These are phyloP conservation scores for Remorina albescens DNA, from an alignment of 2,797 vertebrate genomes.

Conservation along the genomic window DNA sequence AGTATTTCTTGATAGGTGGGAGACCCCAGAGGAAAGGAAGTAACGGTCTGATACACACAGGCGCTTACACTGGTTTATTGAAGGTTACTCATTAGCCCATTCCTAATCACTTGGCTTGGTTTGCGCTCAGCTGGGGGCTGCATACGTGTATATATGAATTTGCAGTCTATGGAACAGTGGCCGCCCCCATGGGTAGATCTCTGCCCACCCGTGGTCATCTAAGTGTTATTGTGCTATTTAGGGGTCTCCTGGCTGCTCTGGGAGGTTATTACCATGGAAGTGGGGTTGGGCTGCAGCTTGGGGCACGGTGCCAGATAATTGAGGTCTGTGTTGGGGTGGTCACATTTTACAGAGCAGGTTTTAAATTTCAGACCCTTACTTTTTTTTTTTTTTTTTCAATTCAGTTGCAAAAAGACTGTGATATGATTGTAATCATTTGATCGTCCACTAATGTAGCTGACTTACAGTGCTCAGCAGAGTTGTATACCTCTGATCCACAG, in stretches of 20 bases:
- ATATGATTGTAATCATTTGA: constrained; percentile 75
- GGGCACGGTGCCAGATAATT: constrained; percentile 62
- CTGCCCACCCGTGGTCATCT: constrained; percentile 66
- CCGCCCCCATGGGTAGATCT: constrained; percentile 47
- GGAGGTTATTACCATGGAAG: constrained; percentile 65
- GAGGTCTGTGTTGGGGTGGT: constrained; percentile 69
- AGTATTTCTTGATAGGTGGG: constrained; percentile 2
- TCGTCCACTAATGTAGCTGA: constrained; percentile 64
- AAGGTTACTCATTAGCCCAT: constrained; percentile 68
- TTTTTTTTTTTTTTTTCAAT: constrained; percentile 35
- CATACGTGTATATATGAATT: constrained; percentile 51
- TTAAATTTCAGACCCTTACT: constrained; percentile 50
- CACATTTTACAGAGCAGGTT: constrained; percentile 58
- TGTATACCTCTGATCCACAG: constrained; percentile 60
- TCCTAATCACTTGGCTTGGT: constrained; percentile 58
- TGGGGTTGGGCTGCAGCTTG: constrained; percentile 46
- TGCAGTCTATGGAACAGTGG: constrained; percentile 55
- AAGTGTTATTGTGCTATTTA: constrained; percentile 76
- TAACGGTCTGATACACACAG: constrained; percentile 23
- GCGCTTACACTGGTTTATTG: constrained; percentile 52
- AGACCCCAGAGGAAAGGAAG: constrained; percentile 39
- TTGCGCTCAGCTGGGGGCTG: constrained; percentile 31
- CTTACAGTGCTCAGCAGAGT: constrained; percentile 64
- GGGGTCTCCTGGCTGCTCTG: constrained; percentile 64
- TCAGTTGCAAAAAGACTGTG: constrained; percentile 35